Base-by-base conservation (phyloP, 2,797 vertebrate genomes). In the Pseudotriccus pelzelni region DNA sequence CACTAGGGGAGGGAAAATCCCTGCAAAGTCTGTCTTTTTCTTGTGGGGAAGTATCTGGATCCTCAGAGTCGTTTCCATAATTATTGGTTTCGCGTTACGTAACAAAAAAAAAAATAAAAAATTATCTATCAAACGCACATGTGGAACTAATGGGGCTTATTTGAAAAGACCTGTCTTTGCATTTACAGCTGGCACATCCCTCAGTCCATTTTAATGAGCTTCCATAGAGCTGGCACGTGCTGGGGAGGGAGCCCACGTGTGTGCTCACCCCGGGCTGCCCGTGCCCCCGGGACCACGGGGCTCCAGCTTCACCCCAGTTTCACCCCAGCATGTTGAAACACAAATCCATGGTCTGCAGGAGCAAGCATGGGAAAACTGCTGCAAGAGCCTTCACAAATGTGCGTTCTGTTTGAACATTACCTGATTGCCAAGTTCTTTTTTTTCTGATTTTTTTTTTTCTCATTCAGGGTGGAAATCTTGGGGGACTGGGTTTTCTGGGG, bases 61-160 rank as follows among this genome's bases (percentile, higher is more conserved):
- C 63, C 81, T 95, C 2, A 2, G 53, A 52, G 87, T 69, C 68
- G 93, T 96, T 96, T 96, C 95, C 90, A 94, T 96, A 93, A 96
- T 95, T 94, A 95, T 87, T 89, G 69, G 94, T 78, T 96, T 96
- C 64, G 39, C n/a, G 60, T 97, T 93, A 87, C 8, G 5, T 84
- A 95, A 89, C 87, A 9, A 73, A 87, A 86, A 58, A 44, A 47
- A 69, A 21, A 41, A 44, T 37, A 37, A 76, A 28, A 86, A 90
- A 92, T 94, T 96, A 96, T 96, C 93, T 96, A 66, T 94, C 64
- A 73, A 83, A 85, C 0, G 9, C 95, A 96, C 94, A 93, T 93
- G 96, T 97, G 94, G 93, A 97, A 96, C 94, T 93, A 97, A 96
- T 93, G 87, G 89, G 84, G 67, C 39, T 95, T 89, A 89, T 83